Percentiles rank a stretch among this genome's conserved stretches.
Conservation (phyloP, 2,888 invertebrate genomes). For the Tetheella fluctuosa region DNA sequence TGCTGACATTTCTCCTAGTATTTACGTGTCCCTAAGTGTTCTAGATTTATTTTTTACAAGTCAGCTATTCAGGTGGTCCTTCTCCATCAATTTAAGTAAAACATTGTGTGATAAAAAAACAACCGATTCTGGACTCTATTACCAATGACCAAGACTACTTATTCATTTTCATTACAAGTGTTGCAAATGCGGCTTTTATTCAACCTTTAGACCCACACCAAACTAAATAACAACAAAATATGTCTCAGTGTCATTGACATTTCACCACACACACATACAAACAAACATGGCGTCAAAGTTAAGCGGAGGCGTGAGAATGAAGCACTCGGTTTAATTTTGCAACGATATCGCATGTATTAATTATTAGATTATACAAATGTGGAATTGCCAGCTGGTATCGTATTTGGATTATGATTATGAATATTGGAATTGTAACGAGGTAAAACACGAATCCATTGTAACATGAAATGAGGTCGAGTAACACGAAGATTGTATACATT, state of each 20-base stretch:
- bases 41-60: no score
- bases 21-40: no score
- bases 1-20: no score
- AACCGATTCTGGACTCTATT: no score
- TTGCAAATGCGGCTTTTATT: no score
- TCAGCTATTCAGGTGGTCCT: no score
- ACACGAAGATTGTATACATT: no score
- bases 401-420: not conserved
- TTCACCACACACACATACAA: not conserved
- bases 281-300: conserved; percentile 7
- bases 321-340: conserved; percentile 1
- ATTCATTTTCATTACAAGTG: no score
- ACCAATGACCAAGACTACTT: no score
- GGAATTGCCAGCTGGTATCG: not conserved
- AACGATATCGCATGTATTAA: conserved; percentile 9
- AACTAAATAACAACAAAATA: not conserved
- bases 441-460: not conserved
- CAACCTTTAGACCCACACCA: no score
- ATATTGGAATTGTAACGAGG: not conserved
- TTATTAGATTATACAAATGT: conserved; percentile 1
- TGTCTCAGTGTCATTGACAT: conserved; percentile 12
- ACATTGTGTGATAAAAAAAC: no score
- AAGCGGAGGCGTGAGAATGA: conserved; percentile 9
- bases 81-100: no score
- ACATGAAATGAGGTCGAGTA: not conserved